These are phyloP conservation scores for Acipenser transmontanus DNA, from an alignment of 2,797 vertebrate genomes.

Conservation along the genomic window DNA sequence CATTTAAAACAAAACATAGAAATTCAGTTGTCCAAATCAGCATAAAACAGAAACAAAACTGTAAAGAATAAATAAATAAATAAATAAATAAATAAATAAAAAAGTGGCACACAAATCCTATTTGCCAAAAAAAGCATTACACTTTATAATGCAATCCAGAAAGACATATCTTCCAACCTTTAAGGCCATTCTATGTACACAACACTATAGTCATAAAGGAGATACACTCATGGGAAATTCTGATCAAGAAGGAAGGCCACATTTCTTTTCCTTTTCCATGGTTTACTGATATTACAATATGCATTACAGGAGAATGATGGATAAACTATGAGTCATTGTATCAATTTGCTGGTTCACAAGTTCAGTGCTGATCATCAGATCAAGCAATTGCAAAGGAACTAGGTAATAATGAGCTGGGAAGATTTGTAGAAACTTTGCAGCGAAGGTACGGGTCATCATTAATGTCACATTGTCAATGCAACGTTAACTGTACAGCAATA, in stretches of 20 bases:
- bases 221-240: constrained; percentile 17
- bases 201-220: not conserved
- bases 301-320: constrained; percentile 3
- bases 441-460: not conserved
- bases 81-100: no score
- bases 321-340: constrained; percentile 3
- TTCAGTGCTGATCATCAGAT: not conserved
- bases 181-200: constrained; percentile 6
- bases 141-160: not conserved
- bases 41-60: no score
- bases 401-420: no score
- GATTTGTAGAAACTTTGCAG: not conserved
- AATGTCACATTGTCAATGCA: not conserved
- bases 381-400: not conserved
- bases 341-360: constrained; percentile 12
- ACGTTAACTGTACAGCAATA: not conserved
- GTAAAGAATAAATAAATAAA: no score
- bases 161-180: not conserved
- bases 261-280: constrained; percentile 9
- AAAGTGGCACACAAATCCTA: not conserved
- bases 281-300: constrained; percentile 7
- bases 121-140: constrained; percentile 7
- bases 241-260: not conserved
- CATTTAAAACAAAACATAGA: no score
- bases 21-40: no score